phyloP scores from a whole-genome alignment of 2,888 invertebrate species.

The Diarsia dahlii region DNA sequence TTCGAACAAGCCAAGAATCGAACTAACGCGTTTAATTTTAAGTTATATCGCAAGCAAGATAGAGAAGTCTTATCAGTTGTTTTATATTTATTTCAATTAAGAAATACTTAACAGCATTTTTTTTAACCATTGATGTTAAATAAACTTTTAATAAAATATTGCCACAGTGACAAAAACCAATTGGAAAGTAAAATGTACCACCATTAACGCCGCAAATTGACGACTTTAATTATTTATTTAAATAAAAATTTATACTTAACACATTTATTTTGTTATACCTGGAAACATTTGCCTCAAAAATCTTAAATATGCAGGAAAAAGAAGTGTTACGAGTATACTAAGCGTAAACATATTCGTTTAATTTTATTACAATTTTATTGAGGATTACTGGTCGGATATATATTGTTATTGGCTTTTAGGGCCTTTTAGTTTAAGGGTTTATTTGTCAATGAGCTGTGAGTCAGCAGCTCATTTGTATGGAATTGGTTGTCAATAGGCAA shows the following conservation, averaged over 20 bases:
- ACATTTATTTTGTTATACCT: conserved; percentile 16
- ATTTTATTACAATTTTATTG: conserved; percentile 36
- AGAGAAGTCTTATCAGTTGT: neutral
- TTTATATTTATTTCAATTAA: too few species aligned
- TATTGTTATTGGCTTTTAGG: conserved; percentile 23
- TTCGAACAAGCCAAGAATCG: neutral
- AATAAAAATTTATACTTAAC: neutral
- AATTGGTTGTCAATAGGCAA: neutral
- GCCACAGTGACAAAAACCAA: neutral
- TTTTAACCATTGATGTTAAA: neutral
- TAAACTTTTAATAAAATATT: neutral
- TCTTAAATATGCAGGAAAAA: conserved; percentile 42
- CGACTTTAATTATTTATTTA: neutral
- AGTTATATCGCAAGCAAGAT: neutral
- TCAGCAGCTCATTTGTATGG: neutral
- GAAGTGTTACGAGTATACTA: conserved; percentile 8
- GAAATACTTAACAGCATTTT: neutral
- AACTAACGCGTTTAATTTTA: neutral
- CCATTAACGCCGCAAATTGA: neutral
- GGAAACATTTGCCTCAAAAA: conserved; percentile 27
- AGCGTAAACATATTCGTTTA: conserved; percentile 14
- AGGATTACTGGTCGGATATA: conserved; percentile 12
- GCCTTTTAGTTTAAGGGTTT: neutral
- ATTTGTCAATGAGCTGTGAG: neutral
- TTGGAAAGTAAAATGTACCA: neutral